phyloP scores from a whole-genome alignment of 2,113 vertebrate genomes.

The Peucedramus taeniatus region DNA sequence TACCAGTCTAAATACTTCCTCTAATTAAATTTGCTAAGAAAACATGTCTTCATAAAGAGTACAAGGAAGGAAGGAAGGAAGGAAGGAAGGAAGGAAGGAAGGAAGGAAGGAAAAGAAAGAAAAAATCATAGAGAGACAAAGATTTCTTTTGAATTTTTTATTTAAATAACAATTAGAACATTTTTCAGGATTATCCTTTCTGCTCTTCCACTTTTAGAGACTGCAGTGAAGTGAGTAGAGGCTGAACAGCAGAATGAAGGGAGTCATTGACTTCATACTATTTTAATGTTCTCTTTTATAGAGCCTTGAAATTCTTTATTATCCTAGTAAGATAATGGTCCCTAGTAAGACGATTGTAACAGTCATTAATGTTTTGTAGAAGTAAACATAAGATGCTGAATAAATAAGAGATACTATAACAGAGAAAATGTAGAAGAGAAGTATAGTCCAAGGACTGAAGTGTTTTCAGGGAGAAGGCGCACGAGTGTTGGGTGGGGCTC shows the following conservation, averaged over 20 bases:
- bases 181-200: not conserved
- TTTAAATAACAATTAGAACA: not conserved
- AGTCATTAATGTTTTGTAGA: not conserved
- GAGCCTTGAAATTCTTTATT: not conserved
- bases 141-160: not conserved
- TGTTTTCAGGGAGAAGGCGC: not conserved
- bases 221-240: fast-evolving
- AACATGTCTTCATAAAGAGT: not conserved
- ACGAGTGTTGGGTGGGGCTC: not conserved
- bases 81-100: not conserved
- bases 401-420: not conserved
- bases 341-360: not conserved
- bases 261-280: not conserved
- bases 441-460: not conserved
- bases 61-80: not conserved
- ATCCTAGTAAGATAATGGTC: too few species aligned
- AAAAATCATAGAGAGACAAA: not conserved
- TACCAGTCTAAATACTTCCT: not conserved
- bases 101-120: not conserved
- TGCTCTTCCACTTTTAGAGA: not conserved
- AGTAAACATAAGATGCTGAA: not conserved
- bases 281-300: not conserved
- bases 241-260: not conserved
- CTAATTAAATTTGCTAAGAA: not conserved
- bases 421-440: not conserved